Conservation (phyloP, 1,140 invertebrate genomes). For the Anoplolepis gracilipes region DNA sequence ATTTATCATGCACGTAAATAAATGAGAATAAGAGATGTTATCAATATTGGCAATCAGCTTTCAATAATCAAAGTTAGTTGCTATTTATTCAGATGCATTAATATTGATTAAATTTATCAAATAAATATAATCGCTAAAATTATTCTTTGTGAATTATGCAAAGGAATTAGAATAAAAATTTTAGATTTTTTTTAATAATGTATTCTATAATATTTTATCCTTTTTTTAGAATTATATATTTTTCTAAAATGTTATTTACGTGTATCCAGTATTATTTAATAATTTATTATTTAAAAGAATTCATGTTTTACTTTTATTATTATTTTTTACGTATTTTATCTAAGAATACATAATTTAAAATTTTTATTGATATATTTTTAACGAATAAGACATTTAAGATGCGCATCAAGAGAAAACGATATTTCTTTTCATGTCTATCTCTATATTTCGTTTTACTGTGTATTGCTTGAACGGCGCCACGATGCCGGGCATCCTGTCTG, state of each 20-base stretch:
- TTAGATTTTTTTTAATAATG: no score
- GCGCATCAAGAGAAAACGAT: not conserved
- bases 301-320: not conserved
- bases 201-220: not conserved
- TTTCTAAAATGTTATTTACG: not conserved
- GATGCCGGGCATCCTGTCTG: constrained; percentile 67
- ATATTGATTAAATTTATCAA: not conserved
- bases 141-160: not conserved
- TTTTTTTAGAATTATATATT: not conserved
- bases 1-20: not conserved
- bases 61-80: not conserved
- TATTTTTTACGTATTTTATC: not conserved
- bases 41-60: not conserved
- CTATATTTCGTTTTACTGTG: not conserved
- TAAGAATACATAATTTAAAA: not conserved
- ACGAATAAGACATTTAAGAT: not conserved
- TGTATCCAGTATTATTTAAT: not conserved
- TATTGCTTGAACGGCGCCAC: constrained; percentile 60
- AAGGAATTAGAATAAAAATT: not conserved
- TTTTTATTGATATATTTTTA: constrained; percentile 17
- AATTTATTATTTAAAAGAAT: constrained; percentile 2
- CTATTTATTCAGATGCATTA: not conserved
- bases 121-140: not conserved
- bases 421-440: constrained; percentile 10
- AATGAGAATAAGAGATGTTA: not conserved